Evolutionary conservation across 2,888 invertebrate species (phyloP).

Genomic region (Platynereis dumerilii): DNA sequence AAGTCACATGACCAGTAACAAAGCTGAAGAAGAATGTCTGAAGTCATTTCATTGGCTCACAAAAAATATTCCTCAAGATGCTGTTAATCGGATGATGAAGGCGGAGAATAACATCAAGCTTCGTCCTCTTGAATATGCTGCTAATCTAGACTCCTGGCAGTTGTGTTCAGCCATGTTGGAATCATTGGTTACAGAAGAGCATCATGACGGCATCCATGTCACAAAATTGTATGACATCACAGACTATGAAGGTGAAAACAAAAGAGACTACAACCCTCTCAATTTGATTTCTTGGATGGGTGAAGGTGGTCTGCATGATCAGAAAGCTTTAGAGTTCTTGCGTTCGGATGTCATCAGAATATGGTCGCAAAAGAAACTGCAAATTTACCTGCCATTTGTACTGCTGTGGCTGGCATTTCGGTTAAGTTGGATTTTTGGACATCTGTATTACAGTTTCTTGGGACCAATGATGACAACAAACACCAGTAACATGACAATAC

Average conservation of each 20-base stretch:
- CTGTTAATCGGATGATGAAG: neutral
- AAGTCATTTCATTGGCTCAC: conserved; percentile 6
- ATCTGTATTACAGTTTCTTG: no score
- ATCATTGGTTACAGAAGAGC: neutral
- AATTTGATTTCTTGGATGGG: no score
- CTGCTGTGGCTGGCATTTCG: no score
- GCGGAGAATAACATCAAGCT: neutral
- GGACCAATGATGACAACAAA: no score
- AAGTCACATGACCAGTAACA: neutral
- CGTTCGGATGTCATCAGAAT: no score
- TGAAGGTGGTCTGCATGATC: no score
- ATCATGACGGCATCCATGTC: neutral
- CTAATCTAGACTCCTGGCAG: neutral
- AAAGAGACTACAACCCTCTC: neutral
- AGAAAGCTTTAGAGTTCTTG: no score
- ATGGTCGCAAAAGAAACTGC: no score
- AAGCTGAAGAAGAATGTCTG: neutral
- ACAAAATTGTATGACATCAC: neutral
- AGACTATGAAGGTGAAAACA: conserved; percentile 5
- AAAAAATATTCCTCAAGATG: neutral
- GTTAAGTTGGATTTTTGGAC: no score
- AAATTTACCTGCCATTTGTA: no score
- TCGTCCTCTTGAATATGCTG: conserved; percentile 6
- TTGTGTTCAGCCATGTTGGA: conserved; percentile 1
- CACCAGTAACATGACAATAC: no score